A percentile compares a stretch with the other conserved stretches of the same genome.
Evolutionary conservation across 2,888 invertebrate genomes (phyloP).

Genomic region (Eupithecia insigniata): DNA sequence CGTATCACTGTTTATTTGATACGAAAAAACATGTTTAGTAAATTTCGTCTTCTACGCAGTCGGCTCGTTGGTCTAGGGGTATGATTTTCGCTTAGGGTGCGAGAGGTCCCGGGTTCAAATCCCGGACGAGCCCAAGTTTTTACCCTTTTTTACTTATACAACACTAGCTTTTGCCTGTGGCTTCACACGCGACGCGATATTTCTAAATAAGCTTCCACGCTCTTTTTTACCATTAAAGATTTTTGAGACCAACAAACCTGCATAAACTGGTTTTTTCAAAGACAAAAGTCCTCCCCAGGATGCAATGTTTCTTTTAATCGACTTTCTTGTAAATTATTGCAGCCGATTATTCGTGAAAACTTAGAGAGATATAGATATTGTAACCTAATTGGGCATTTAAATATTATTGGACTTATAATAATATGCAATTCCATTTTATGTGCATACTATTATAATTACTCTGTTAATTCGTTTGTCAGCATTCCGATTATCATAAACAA

Average conservation of each 20-base stretch:
- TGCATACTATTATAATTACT: not conserved
- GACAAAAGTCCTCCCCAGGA: not conserved
- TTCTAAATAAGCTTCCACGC: not conserved
- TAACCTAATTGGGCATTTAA: no score
- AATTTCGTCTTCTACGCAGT: not conserved
- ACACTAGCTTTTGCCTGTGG: not conserved
- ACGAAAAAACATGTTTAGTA: not conserved
- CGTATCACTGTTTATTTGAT: not conserved
- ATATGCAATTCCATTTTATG: not conserved
- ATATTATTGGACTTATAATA: not conserved
- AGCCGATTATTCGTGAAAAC: not conserved
- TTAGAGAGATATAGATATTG: no score
- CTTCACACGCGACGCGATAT: not conserved
- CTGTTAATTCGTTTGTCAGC: not conserved
- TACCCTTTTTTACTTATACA: not conserved
- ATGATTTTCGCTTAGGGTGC: constrained; percentile 84
- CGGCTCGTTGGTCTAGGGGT: constrained; percentile 72
- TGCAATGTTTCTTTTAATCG: not conserved
- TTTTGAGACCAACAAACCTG: no score
- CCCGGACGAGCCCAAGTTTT: constrained; percentile 79
- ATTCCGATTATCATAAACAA: not conserved
- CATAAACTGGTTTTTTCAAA: no score
- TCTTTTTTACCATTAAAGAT: not conserved
- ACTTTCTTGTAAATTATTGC: not conserved
- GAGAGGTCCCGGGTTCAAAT: constrained; percentile 84